Evolutionary conservation across 2,888 invertebrate species (phyloP).

Genomic region (Liposcelis brunnea): DNA sequence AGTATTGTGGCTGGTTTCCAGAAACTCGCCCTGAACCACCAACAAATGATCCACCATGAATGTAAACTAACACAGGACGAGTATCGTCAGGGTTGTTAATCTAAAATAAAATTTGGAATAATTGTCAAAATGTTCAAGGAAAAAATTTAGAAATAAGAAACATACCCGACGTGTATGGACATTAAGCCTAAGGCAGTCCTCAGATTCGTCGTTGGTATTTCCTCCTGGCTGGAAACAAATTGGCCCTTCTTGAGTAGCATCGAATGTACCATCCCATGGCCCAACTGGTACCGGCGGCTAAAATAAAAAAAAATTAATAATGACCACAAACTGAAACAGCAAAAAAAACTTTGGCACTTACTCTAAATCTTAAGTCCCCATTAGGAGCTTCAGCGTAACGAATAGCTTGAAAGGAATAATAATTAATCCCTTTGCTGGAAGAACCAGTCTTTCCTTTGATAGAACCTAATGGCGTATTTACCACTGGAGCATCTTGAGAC

Average conservation of each 20-base stretch:
- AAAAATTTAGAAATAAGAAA: too few species aligned
- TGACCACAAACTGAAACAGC: too few species aligned
- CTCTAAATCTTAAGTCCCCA: too few species aligned
- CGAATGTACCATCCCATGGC: conserved; percentile 31
- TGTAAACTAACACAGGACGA: conserved; percentile 30
- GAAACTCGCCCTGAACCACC: conserved; percentile 7
- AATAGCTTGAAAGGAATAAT: too few species aligned
- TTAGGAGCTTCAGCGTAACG: too few species aligned
- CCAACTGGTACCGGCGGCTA: conserved; percentile 34
- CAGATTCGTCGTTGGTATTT: conserved; percentile 28
- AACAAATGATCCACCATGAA: conserved; percentile 32
- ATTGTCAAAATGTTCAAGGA: too few species aligned
- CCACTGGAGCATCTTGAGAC: too few species aligned
- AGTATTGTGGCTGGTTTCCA: conserved; percentile 13
- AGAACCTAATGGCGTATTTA: too few species aligned
- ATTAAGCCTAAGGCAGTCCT: conserved; percentile 36
- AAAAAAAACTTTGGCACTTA: too few species aligned
- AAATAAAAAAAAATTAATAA: conserved; percentile 5
- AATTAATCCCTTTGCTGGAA: too few species aligned
- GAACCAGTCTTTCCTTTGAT: too few species aligned
- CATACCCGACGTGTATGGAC: conserved; percentile 23
- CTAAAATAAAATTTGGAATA: neutral
- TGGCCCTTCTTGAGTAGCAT: conserved; percentile 39
- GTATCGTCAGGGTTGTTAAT: neutral
- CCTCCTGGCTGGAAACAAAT: conserved; percentile 32